phyloP scores from a whole-genome alignment of 2,888 invertebrate genomes.

The Brenthis ino region DNA sequence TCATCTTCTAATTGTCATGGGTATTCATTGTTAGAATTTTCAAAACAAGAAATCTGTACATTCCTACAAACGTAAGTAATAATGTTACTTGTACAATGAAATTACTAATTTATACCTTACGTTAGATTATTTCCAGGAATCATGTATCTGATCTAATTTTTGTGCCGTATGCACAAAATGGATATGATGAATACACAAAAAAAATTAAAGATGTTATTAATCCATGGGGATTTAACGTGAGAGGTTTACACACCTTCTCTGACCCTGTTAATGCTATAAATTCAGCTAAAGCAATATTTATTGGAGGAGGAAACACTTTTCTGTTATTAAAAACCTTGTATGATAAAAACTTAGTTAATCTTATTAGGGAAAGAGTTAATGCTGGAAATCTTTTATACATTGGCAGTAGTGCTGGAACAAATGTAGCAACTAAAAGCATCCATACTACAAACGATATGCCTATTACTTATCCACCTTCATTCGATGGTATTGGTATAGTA shows the following conservation, averaged over 20 bases:
- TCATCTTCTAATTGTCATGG: constrained; percentile 88
- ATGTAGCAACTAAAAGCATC: constrained; percentile 90
- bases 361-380: constrained; percentile 84
- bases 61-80: constrained; percentile 82
- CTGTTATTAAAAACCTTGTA: constrained; percentile 87
- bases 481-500: constrained; percentile 87
- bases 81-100: not conserved
- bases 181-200: constrained; percentile 85
- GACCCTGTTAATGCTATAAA: constrained; percentile 82
- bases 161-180: constrained; percentile 87
- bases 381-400: constrained; percentile 86
- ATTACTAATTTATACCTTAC: constrained; percentile 6
- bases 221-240: constrained; percentile 85
- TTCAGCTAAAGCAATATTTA: constrained; percentile 86
- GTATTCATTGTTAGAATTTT: constrained; percentile 85
- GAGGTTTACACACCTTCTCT: constrained; percentile 84
- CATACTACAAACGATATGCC: constrained; percentile 95
- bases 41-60: constrained; percentile 83
- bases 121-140: constrained; percentile 75
- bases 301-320: constrained; percentile 93
- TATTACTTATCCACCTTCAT: constrained; percentile 88
- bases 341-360: constrained; percentile 84
- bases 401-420: constrained; percentile 91
- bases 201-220: constrained; percentile 82
- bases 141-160: constrained; percentile 85